These are phyloP conservation scores for Acronicta leporina DNA, from an alignment of 2,888 invertebrate genomes.

Conservation along the genomic window DNA sequence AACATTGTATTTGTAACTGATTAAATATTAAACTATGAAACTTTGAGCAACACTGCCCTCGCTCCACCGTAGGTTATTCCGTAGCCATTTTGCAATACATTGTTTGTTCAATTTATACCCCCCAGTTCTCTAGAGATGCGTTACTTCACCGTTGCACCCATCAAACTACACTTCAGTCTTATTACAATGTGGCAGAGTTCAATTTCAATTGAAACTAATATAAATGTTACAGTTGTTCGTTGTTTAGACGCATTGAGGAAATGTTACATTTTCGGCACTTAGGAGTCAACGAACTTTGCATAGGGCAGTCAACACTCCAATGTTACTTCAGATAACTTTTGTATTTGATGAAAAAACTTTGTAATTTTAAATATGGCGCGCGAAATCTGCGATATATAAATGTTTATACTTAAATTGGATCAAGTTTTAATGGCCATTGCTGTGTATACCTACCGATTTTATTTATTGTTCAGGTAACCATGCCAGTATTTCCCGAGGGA, in stretches of 20 bases:
- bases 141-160: constrained; percentile 60
- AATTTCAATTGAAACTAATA: constrained; percentile 39
- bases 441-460: background rate
- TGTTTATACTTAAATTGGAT: constrained; percentile 28
- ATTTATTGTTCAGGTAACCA: background rate
- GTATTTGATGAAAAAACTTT: constrained; percentile 47
- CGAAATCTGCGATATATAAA: constrained; percentile 25
- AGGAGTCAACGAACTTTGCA: constrained; percentile 62
- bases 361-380: constrained; percentile 19
- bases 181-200: constrained; percentile 45
- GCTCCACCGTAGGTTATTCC: constrained; percentile 67
- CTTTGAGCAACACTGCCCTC: constrained; percentile 66
- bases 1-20: background rate
- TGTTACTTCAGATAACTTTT: constrained; percentile 30
- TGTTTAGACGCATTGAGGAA: constrained; percentile 67
- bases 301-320: constrained; percentile 45
- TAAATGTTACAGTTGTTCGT: constrained; percentile 48
- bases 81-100: constrained; percentile 83
- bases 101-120: constrained; percentile 85
- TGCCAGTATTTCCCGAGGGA: too few relatives aligned
- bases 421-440: constrained; percentile 18
- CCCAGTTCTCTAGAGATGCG: constrained; percentile 71
- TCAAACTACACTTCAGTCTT: constrained; percentile 45
- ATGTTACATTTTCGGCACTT: constrained; percentile 64
- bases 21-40: constrained; percentile 34